Base-by-base conservation (phyloP, 2,797 vertebrate species). In the Parambassis ranga region DNA sequence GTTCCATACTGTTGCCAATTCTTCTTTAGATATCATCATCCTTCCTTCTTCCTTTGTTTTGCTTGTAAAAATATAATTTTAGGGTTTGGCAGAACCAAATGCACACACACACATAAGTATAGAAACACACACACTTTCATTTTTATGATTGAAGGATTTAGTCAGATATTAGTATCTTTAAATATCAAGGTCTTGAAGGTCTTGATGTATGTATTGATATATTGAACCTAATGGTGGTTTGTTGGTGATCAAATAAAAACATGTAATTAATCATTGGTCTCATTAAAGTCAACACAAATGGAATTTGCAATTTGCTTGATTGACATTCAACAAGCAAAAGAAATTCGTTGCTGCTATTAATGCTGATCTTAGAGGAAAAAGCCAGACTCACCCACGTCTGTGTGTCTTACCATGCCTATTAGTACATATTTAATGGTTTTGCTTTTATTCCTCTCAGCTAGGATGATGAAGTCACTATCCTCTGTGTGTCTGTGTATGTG, bases 381-480 rank as follows among this genome's bases (percentile, higher is more conserved):
- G 15, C 43, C 27, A 8, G 9, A n/a, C 10, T 42, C 20, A 3
- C 22, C 39, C 44, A 28, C 6, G 31, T 44, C 23, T 62, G 33
- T 24, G 20, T 50, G 44, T 23, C 51, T 37, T 14, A 22, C 38
- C 31, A 22, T 1, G 11, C 23, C 44, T 71, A 47, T 59, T 9
- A 4, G 1, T 42, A 8, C 16, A 15, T 56, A 47, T 58, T 49
- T 62, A 49, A 52, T 36, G 31, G n/a, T 36, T 48, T 47, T 1
- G 9, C 53, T 70, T 76, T 58, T 44, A 56, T 80, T 68, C 44
- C 42, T 24, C 31, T 56, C 43, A 39, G 18, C 14, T 30, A 35
- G 9, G 36, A 62, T 28, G 44, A 69, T 61, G 62, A 65, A 82
- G 49, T 62, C 64, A 26, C 56, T 35, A 9, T 67, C 31, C 33